These are phyloP conservation scores for Odontocolon sp. DNA, from an alignment of 2,888 invertebrate species.

Conservation along the genomic window DNA sequence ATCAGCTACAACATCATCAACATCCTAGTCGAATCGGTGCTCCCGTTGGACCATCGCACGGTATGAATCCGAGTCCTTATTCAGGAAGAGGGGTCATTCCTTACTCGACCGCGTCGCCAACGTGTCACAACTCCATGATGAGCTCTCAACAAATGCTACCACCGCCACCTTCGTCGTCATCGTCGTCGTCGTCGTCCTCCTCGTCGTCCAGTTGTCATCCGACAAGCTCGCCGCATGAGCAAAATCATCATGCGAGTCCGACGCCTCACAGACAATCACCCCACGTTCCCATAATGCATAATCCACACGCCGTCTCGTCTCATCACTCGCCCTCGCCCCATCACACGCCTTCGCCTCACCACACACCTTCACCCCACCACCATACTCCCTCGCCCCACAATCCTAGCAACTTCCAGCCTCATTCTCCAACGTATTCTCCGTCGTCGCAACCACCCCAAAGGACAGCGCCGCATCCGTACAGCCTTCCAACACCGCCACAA, in stretches of 20 bases:
- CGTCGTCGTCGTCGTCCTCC: conserved; percentile 42
- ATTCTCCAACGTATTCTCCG: conserved; percentile 79
- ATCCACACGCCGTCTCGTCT: conserved; percentile 71
- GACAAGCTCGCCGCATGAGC: conserved; percentile 62
- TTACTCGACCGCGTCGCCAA: conserved; percentile 54
- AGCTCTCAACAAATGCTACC: conserved; percentile 71
- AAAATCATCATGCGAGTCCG: conserved; percentile 68
- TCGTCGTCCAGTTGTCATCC: conserved; percentile 61
- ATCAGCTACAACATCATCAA: conserved; percentile 63
- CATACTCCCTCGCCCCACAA: conserved; percentile 74
- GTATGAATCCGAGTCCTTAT: conserved; percentile 62
- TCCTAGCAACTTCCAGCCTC: conserved; percentile 81
- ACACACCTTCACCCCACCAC: conserved; percentile 67
- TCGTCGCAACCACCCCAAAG: conserved; percentile 81
- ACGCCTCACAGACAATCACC: conserved; percentile 74
- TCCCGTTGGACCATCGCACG: conserved; percentile 44
- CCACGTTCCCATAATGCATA: conserved; percentile 70
- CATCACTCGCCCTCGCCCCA: conserved; percentile 74
- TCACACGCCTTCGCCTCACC: conserved; percentile 68
- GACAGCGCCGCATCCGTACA: conserved; percentile 72
- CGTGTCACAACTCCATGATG: conserved; percentile 57
- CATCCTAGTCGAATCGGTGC: conserved; percentile 72
- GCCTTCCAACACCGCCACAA: conserved; percentile 70
- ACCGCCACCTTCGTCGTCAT: conserved; percentile 57
- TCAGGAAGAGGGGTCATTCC: conserved; percentile 50